Conservation (phyloP, 53 echinoderm and acorn worm genomes). For the Echinarachnius parma region DNA sequence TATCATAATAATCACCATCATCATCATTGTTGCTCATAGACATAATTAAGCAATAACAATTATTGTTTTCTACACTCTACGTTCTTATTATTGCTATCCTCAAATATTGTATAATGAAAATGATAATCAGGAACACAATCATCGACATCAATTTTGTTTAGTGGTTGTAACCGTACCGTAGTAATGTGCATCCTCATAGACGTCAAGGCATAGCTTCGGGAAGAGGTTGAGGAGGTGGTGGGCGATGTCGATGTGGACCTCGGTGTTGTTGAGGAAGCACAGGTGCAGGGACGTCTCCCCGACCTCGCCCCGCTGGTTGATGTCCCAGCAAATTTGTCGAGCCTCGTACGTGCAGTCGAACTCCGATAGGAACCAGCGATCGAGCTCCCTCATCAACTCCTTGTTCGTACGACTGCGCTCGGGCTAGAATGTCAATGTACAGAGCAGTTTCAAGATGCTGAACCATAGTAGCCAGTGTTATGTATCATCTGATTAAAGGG, state of each 20-base stretch:
- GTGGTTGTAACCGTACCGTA: no score
- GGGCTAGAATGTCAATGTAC: neutral
- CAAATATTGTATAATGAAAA: no score
- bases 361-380: slow-evolving; percentile 57
- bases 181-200: slow-evolving; percentile 73
- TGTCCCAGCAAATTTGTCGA: slow-evolving; percentile 74
- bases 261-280: slow-evolving; percentile 77
- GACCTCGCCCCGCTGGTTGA: slow-evolving; percentile 68
- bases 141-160: no score
- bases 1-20: no score
- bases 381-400: slow-evolving; percentile 53
- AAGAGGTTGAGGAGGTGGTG: slow-evolving; percentile 55
- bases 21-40: no score
- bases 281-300: slow-evolving; percentile 78
- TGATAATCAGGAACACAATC: no score
- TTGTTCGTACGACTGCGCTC: slow-evolving; percentile 33
- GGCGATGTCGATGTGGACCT: slow-evolving; percentile 59
- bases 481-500: no score
- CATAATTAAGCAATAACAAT: no score
- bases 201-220: slow-evolving; percentile 64
- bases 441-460: neutral
- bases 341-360: slow-evolving; percentile 49
- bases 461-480: no score
- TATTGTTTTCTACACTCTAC: no score
- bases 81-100: no score